Evolutionary conservation across 2,888 invertebrate species (phyloP), one percentile per base, ranked within the genome.

Genomic region (Anthoptus insignis): DNA sequence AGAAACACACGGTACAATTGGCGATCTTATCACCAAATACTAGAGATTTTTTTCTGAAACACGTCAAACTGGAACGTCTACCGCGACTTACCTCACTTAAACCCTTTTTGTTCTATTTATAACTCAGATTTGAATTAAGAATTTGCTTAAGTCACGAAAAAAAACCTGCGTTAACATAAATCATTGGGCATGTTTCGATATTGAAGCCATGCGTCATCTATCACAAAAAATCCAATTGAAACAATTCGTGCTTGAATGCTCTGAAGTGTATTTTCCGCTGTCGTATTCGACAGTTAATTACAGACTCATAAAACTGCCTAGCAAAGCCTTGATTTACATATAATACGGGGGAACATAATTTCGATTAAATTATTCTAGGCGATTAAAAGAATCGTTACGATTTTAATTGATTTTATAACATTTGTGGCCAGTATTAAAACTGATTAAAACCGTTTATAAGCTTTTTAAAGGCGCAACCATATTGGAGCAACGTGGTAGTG

Each of bases 211-310:
- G 39, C 16, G 39, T 39, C 39, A 42, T 19, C 19, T 42, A 19
- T 42, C 42, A 42, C 19, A 19, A 42, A 42, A 42, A 42, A 42
- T 42, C 27, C 42, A 16, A 29, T 42, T 42, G 27, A 56, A 42
- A 42, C 56, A 56, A 56, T 42, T 24, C 27, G n/a, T 32, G 22
- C 27, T 24, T 56, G 27, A 42, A 24, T 42, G 37, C 24, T 21
- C n/a, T 11, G 39, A 54, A 56, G 39, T 24, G 5, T 56, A 56
- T 56, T 56, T 56, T 42, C 29, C 39, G n/a, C 42, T 19, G 13
- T 53, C 22, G 34, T 21, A 56, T 27, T 56, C 42, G 42, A 56
- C 56, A 56, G 42, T 45, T 57, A 45, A 57, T 57, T 57, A 45
- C 57, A 21, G 21, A 27, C 42, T 27, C 13, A 42, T 45, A 57